These are phyloP conservation scores for Bradypus variegatus DNA, from an alignment of 2,797 vertebrate genomes.

Conservation along the genomic window DNA sequence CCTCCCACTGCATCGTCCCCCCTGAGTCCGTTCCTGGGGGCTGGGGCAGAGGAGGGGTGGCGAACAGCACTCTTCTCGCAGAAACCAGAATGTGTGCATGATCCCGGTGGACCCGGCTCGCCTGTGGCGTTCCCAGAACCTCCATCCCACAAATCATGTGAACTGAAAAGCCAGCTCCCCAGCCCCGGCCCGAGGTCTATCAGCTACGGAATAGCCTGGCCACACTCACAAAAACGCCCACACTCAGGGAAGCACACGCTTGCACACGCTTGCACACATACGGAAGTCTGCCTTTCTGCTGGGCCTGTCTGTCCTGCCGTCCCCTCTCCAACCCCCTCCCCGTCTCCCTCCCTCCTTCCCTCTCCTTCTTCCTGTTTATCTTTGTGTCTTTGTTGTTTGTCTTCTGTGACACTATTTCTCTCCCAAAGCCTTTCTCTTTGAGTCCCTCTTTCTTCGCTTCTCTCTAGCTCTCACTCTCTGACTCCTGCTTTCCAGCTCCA, in stretches of 20 bases:
- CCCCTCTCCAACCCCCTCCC: background rate
- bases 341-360: background rate
- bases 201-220: background rate
- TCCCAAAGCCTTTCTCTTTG: background rate
- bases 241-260: background rate
- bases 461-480: background rate
- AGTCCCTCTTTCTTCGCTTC: background rate
- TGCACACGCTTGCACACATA: too few relatives aligned
- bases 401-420: background rate
- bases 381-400: too few relatives aligned
- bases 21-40: background rate
- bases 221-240: background rate
- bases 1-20: background rate
- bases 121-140: background rate
- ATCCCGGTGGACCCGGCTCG: too few relatives aligned
- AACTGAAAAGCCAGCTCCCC: background rate
- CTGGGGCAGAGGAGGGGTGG: rapidly evolving
- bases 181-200: background rate
- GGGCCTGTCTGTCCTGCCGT: background rate
- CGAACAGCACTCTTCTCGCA: too few relatives aligned
- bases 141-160: background rate
- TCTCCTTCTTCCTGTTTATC: background rate
- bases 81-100: too few relatives aligned
- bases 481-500: background rate
- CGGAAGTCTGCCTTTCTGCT: background rate